Conservation (phyloP, 2,113 vertebrate genomes). For the Vanacampus margaritifer region DNA sequence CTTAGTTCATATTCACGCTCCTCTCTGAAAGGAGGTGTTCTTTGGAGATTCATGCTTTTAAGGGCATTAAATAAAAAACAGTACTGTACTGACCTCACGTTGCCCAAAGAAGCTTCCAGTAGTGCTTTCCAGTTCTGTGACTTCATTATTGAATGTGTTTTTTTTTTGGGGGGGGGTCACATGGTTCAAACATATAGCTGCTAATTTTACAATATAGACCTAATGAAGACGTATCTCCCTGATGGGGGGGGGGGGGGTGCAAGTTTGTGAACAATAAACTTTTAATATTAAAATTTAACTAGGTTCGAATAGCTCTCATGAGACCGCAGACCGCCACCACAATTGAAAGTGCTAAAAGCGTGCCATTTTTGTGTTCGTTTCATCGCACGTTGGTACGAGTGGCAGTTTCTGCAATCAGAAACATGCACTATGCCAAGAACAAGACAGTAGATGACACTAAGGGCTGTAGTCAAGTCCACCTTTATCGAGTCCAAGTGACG, state of each 20-base stretch:
- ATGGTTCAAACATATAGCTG: not conserved
- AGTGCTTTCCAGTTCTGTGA: not conserved
- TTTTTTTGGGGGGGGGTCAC: not conserved
- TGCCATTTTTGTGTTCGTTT: too few species aligned
- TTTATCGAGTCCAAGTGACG: too few species aligned
- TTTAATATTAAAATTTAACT: not conserved
- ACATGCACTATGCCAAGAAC: not conserved
- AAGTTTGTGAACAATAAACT: not conserved
- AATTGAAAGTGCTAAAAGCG: too few species aligned
- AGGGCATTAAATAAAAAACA: not conserved
- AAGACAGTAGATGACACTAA: not conserved
- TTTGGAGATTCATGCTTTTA: slow-evolving; percentile 4
- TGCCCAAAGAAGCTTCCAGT: not conserved
- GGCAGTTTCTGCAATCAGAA: not conserved
- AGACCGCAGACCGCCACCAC: too few species aligned
- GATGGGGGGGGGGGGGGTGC: not conserved
- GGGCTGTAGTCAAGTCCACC: too few species aligned
- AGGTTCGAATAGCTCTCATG: not conserved
- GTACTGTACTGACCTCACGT: not conserved
- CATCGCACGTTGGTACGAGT: not conserved
- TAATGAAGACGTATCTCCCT: not conserved
- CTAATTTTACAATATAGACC: not conserved
- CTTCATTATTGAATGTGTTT: not conserved
- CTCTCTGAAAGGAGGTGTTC: not conserved
- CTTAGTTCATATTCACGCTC: slow-evolving; percentile 29